Conservation (phyloP, 2,797 vertebrate genomes). For the Oophaga sylvatica region DNA sequence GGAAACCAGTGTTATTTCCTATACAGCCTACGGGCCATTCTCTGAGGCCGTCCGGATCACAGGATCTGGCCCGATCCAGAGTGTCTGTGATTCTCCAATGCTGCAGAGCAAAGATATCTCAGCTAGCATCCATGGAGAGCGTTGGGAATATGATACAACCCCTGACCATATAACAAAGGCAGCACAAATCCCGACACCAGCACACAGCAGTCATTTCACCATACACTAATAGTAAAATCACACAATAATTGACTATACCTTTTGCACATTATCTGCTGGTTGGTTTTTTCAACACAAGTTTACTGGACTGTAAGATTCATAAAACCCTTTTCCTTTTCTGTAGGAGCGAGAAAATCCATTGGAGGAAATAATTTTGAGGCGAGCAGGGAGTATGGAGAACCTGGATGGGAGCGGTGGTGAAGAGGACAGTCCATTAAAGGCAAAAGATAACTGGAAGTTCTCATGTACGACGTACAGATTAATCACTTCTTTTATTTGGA, state of each 20-base stretch:
- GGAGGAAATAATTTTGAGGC: conserved; percentile 80
- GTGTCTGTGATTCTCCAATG: too few species aligned
- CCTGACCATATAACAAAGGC: too few species aligned
- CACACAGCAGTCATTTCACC: too few species aligned
- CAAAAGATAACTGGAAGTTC: conserved; percentile 12
- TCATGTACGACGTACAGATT: conserved; percentile 43
- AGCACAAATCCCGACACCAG: too few species aligned
- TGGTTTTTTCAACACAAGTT: neutral
- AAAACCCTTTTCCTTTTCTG: neutral
- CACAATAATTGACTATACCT: neutral
- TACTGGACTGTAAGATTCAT: neutral
- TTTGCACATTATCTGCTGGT: neutral
- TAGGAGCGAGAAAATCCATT: conserved; percentile 90
- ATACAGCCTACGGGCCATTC: too few species aligned
- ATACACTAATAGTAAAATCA: neutral
- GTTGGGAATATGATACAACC: too few species aligned
- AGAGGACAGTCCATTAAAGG: conserved; percentile 69
- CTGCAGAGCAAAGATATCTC: too few species aligned
- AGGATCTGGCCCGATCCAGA: too few species aligned
- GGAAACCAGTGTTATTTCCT: too few species aligned
- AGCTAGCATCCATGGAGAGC: too few species aligned
- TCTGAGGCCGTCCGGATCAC: too few species aligned
- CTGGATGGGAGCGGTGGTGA: conserved; percentile 87
- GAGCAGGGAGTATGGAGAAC: conserved; percentile 77
- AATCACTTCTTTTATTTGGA: neutral